Evolutionary conservation across 2,797 vertebrate genomes (phyloP), one percentile per base, ranked within the genome.

Genomic region (Myotis vivesi): DNA sequence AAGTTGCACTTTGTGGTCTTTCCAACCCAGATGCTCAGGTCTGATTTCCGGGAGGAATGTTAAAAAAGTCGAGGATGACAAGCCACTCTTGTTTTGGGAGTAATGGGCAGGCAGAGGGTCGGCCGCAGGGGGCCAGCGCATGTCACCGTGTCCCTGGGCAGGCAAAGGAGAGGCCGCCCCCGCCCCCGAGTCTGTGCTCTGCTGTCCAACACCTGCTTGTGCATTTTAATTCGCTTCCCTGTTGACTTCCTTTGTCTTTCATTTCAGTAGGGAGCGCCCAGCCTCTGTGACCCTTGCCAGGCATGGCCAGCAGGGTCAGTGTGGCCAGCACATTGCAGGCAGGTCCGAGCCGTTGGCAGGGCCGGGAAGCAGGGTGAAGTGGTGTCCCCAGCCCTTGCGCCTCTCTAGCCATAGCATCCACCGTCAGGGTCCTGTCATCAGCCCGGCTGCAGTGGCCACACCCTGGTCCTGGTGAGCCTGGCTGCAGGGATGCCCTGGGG

Each of bases 191-290:
- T 30, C 59, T 97, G 98, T 97, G 97, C 98, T 94, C 97, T 95
- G 97, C 97, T 97, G 97, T 94, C 97, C 97, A 97, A 98, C 98
- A 98, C 98, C 98, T 98, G 98, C 98, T 98, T 97, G 94, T 98
- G 97, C 97, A 94, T 98, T 98, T 99, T 98, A 98, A 98, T 98
- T 98, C 98, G 97, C 96, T 98, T 98, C 99, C 98, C 99, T 98
- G 98, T 99, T 99, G 99, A 98, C 98, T 98, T 98, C 98, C 97
- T 98, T 98, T 99, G 98, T 99, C 98, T 99, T 98, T 98, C 98
- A 98, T 98, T 98, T 97, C 97, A 75, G 97, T 97, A 97, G 96
- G 94, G 98, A 98, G 96, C 98, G 98, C 97, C 96, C 96, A 95
- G 95, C 97, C 97, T 89, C 95, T 91, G 92, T 90, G 97, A 96